These are phyloP conservation scores for Onychomys torridus DNA, from an alignment of 2,797 vertebrate genomes.

Conservation along the genomic window DNA sequence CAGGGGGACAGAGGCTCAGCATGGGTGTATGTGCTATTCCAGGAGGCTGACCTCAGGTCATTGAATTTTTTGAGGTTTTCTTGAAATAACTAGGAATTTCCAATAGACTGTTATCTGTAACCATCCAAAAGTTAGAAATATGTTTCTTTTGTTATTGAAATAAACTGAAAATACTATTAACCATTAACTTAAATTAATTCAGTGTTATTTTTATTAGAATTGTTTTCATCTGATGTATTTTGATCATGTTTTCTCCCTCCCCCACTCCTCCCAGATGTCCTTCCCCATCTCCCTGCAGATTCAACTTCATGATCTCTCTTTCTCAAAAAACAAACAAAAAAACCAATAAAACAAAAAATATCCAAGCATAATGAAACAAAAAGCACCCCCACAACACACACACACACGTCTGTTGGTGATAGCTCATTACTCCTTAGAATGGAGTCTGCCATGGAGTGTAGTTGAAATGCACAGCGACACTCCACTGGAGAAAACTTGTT, in stretches of 20 bases:
- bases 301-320: not conserved
- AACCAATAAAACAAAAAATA: not conserved
- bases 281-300: no score
- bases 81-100: constrained; percentile 50
- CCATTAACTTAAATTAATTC: not conserved
- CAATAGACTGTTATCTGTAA: not conserved
- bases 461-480: not conserved
- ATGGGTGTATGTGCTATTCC: not conserved
- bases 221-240: not conserved
- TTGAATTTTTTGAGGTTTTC: not conserved
- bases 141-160: constrained; percentile 18
- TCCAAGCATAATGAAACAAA: not conserved
- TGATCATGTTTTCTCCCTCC: not conserved
- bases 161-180: not conserved
- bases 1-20: not conserved
- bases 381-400: not conserved
- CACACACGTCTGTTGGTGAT: not conserved
- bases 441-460: not conserved
- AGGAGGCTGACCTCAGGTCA: not conserved
- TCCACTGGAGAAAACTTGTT: not conserved
- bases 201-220: not conserved
- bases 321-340: not conserved
- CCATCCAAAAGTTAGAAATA: constrained; percentile 43
- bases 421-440: not conserved
- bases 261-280: not conserved